Evolutionary conservation across 2,888 invertebrate genomes (phyloP), one percentile per base, ranked within the genome.

Genomic region (Sinotaia quadrata): DNA sequence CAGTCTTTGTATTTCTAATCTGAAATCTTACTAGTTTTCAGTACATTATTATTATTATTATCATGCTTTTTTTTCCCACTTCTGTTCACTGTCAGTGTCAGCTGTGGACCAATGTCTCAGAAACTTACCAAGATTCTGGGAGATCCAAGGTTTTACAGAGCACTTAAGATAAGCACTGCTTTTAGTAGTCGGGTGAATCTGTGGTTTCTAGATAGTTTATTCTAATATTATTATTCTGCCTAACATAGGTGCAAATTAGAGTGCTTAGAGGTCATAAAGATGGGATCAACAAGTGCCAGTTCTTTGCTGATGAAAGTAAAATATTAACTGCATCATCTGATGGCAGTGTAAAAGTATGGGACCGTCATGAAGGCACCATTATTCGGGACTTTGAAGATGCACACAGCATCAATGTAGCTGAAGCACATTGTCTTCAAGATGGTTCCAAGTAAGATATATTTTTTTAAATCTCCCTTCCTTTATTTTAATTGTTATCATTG

Each of bases 201-300:
- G n/a, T n/a, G n/a, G n/a, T n/a, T n/a, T n/a, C n/a, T n/a, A n/a
- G n/a, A n/a, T n/a, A n/a, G n/a, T n/a, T n/a, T n/a, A n/a, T n/a
- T n/a, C n/a, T 41, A 41, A 24, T 33, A 10, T 51, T 18, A 37
- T 51, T 59, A 27, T 5, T 47, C 29, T 34, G 36, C 33, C 44
- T 68, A 18, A 27, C 65, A 69, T 68, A 87, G 87, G 85, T 87
- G 24, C 78, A 80, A 63, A 84, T 86, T 44, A 80, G 77, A 71
- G 83, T 85, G 12, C 78, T 86, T n/a, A 74, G 81, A 65, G 87
- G 84, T 27, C 87, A 88, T 67, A 77, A 62, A 58, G 84, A 82
- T 51, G 70, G 79, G 56, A 84, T 86, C 21, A 83, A 83, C 67
- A 82, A 81, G 61, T 87, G 86, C 69, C 80, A 81, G 67, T 84